A percentile compares a stretch with the other conserved stretches of the same genome.
phyloP scores from a whole-genome alignment of 2,113 vertebrate species.

The Salvelinus sp. region DNA sequence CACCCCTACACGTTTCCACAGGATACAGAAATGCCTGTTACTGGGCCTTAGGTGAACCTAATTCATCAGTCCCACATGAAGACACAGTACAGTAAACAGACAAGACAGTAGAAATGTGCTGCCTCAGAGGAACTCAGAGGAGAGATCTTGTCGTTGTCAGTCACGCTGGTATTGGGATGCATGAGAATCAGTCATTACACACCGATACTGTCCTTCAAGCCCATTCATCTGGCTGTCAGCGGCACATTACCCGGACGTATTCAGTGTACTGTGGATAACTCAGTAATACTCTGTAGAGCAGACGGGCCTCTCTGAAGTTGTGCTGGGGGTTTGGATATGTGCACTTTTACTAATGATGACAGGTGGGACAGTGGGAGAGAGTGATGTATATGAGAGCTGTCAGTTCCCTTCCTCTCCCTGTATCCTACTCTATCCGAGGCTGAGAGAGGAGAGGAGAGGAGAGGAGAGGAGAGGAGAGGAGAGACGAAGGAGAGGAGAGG shows the following conservation, averaged over 20 bases:
- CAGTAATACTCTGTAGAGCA: no score
- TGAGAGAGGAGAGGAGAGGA: constrained; percentile 52
- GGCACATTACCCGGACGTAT: no score
- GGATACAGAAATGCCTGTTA: not conserved
- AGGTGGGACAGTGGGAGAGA: constrained; percentile 50
- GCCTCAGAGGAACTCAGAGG: not conserved
- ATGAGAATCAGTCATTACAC: constrained; percentile 42
- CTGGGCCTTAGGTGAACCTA: no score
- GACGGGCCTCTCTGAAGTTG: constrained; percentile 29
- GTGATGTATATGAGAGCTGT: constrained; percentile 72
- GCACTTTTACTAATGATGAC: constrained; percentile 65
- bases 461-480: constrained; percentile 48
- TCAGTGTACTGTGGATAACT: no score
- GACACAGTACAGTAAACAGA: no score
- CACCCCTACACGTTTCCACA: not conserved
- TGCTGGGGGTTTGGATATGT: constrained; percentile 47
- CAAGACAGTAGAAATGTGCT: not conserved
- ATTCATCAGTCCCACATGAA: no score
- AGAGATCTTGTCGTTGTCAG: constrained; percentile 18
- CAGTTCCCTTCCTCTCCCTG: constrained; percentile 46
- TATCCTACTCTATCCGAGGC: not conserved
- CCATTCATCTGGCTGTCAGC: no score
- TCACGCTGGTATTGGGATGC: constrained; percentile 8
- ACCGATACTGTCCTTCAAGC: no score
- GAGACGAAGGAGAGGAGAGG: constrained; percentile 8